Evolutionary conservation across 2,797 vertebrate species (phyloP).

Genomic region (Sebastes itinus): DNA sequence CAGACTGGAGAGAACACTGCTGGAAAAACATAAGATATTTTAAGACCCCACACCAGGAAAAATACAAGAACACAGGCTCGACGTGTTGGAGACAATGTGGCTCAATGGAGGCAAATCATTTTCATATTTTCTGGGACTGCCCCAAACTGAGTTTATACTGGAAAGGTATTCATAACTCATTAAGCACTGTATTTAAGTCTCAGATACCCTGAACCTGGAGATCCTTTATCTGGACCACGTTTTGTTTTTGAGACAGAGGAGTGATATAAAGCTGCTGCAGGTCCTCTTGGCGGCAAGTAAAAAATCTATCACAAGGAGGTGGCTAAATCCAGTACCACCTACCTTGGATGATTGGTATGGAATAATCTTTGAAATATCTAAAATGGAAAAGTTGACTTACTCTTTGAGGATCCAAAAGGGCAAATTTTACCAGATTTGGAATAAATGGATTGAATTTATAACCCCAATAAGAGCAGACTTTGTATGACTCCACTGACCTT

Average conservation of each 20-base stretch:
- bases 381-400: background rate
- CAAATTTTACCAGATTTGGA: background rate
- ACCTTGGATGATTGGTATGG: background rate
- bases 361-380: background rate
- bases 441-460: background rate
- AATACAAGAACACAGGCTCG: background rate
- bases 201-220: background rate
- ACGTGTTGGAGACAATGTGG: constrained; percentile 1
- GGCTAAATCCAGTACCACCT: background rate
- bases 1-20: background rate
- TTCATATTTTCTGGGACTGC: background rate
- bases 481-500: too few species aligned
- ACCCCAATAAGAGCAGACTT: too few species aligned
- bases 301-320: background rate
- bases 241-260: background rate
- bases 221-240: background rate
- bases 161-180: too few species aligned
- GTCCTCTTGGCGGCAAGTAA: background rate
- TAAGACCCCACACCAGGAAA: background rate
- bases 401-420: background rate
- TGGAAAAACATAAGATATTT: constrained; percentile 1
- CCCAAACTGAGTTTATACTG: background rate
- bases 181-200: too few species aligned
- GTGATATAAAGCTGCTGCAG: background rate
- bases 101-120: background rate